Base-by-base conservation (phyloP, 2,888 invertebrate species). In the Synanthedon tipuliformis region DNA sequence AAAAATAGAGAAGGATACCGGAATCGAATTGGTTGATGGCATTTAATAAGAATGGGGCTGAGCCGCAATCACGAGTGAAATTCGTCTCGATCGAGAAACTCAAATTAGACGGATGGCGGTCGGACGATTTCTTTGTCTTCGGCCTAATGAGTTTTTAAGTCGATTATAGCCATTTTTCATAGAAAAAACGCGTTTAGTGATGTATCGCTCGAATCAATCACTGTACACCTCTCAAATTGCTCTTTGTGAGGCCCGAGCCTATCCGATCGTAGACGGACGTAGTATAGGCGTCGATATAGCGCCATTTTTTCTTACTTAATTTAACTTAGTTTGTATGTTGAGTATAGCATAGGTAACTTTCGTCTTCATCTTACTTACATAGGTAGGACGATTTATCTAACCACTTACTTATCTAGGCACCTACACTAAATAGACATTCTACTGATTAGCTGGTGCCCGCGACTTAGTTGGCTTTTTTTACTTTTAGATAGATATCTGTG, bases 151-250 rank as follows among this genome's bases (percentile, higher is more conserved):
- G 85, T 87, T 87, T 87, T 87, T 87, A 87, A 87, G 87, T 87
- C 87, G 87, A 87, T 87, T 87, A 86, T 83, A 74, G 82, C 83
- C 78, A 87, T 87, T 87, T 87, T 87, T 87, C 87, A 87, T 87
- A 87, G 87, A 86, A 87, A 34, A 86, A 87, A 83, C 84, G 79
- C 85, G 75, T 81, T 80, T 83, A 81, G 86, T 87, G 87, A 87
- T 87, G 87, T 84, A 87, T 87, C 77, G 84, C 73, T 71, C 65
- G 83, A 76, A 87, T 87, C 87, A 87, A 87, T 87, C 87, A 87
- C 80, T 80, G 84, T 77, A 75, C 70, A 69, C 69, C 71, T 75
- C 75, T 75, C 75, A 82, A 82, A 83, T 83, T 78, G 78, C 77
- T 78, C 75, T 75, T 78, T 74, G 78, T 75, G 73, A 67, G 62